Evolutionary conservation across 1,140 invertebrate species (phyloP), one percentile per base, ranked within the genome.

Genomic region (Pseudomyrmex concolor): DNA sequence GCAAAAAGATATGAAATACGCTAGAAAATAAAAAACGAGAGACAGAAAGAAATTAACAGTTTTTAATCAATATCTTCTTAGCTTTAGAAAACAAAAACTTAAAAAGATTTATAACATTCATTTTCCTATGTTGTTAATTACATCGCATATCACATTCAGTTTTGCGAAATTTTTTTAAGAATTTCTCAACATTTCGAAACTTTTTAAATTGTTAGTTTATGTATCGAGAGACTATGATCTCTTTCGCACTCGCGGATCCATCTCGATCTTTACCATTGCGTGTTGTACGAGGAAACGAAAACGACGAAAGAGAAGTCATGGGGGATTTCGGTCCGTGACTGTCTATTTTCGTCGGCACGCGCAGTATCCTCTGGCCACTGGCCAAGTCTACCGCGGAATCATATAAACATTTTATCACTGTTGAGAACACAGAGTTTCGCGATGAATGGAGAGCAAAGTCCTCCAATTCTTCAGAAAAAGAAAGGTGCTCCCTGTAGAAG

Each of bases 371-470:
- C 89, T 94, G 93, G 93, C 90, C 76, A 17, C 5, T 57, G 73
- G 90, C 93, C 93, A 94, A 92, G 55, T 88, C 89, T 91, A 89
- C 90, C 90, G 84, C 73, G 66, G 62, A 88, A 77, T 76, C 85
- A 62, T 90, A 91, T 92, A 93, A 94, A 93, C 93, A 92, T 93
- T 93, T 91, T 90, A 86, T 89, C 90, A 91, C 89, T 91, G 87
- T 92, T 92, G 81, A 90, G 91, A 90, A 90, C 84, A 77, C 45
- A 83, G 57, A 71, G 55, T 84, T 92, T 85, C 70, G 83, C 89
- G 87, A 90, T 91, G 86, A 92, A 92, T 91, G 89, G 85, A 89
- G 73, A 80, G 86, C 84, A 84, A 70, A 86, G 83, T 87, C 81
- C 74, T 86, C 64, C 48, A 19, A 51, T 8, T 59, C 12, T 1